A percentile compares a stretch with the other conserved stretches of the same genome.
These are phyloP conservation scores for Coreoperca whiteheadi DNA, from an alignment of 2,113 vertebrate species.

Conservation along the genomic window DNA sequence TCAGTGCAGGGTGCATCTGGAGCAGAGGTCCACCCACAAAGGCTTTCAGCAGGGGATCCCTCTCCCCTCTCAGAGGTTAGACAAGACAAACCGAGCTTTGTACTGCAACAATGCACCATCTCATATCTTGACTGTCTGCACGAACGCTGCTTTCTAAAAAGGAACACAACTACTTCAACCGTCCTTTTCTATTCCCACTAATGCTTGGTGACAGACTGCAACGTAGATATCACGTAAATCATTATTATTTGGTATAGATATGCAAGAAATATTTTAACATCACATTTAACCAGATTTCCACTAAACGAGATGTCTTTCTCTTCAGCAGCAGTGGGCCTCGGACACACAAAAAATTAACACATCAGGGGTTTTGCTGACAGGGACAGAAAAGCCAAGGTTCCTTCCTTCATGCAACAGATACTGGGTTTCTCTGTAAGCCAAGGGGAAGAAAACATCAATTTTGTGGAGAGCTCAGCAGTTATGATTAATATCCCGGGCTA, in stretches of 20 bases:
- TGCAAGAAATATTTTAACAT: not conserved
- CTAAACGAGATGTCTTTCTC: not conserved
- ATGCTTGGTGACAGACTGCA: not conserved
- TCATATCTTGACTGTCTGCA: conserved; percentile 35
- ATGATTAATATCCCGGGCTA: conserved; percentile 47
- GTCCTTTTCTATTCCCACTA: not conserved
- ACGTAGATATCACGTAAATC: not conserved
- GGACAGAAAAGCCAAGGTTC: conserved; percentile 42
- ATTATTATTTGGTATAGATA: not conserved
- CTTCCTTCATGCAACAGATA: conserved; percentile 29
- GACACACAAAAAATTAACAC: conserved; percentile 31
- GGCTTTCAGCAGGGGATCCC: conserved; percentile 57
- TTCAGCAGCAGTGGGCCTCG: not conserved
- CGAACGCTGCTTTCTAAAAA: conserved; percentile 50
- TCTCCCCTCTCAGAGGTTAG: conserved; percentile 39
- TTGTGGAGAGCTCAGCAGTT: conserved; percentile 44
- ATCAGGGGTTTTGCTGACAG: conserved; percentile 57
- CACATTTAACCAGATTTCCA: not conserved
- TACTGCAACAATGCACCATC: conserved; percentile 55
- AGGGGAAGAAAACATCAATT: conserved; percentile 45
- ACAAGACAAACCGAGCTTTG: conserved; percentile 69
- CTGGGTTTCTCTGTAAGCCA: not conserved
- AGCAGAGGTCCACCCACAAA: conserved; percentile 72
- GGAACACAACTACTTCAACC: not conserved
- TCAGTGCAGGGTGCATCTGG: conserved; percentile 69